Base-by-base conservation (phyloP, 2,113 vertebrate species). In the Boleophthalmus pectinirostris region DNA sequence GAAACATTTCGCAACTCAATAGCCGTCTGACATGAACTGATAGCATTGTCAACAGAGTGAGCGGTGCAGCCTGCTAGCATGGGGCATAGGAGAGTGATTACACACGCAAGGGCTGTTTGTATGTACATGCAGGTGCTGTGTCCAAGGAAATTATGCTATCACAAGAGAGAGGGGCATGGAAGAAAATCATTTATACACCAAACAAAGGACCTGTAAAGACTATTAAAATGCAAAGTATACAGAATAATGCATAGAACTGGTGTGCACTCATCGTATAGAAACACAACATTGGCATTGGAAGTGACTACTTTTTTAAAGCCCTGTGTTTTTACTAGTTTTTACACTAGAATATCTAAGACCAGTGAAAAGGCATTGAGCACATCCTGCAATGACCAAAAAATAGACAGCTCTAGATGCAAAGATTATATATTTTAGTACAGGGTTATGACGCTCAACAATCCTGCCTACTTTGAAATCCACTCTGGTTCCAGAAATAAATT, bases 1-100 rank as follows among this genome's bases (percentile, higher is more conserved):
- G 69, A 77, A 84, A 84, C 76, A 82, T 80, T 82, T 81, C 77
- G 79, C 85, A 83, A 85, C 75, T 86, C 82, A 89, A 86, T 82
- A 88, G 82, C 73, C 85, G 67, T 80, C 85, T 86, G 89, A 90
- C 85, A 76, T 72, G 61, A 67, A 83, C 79, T 66, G 86, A 87
- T 86, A 83, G 68, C 76, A 80, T 79, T 87, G 83, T 87, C 79
- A 81, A 56, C 86, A 74, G 46, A 73, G 70, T 81, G 68, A 69
- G 81, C 58, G 75, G 77, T 46, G 65, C 69, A 57, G 80, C 72
- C 43, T 73, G 80, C 78, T 66, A 79, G 85, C 68, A 66, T 33
- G 74, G 68, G 56, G 68, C 2, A 20, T 80, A 69, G 24, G 64
- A 79, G 69, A 82, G 80, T 85, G 84, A 83, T 70, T 61, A 69